Base-by-base conservation (phyloP, 2,888 invertebrate genomes). In the Ephialtes manifestator region DNA sequence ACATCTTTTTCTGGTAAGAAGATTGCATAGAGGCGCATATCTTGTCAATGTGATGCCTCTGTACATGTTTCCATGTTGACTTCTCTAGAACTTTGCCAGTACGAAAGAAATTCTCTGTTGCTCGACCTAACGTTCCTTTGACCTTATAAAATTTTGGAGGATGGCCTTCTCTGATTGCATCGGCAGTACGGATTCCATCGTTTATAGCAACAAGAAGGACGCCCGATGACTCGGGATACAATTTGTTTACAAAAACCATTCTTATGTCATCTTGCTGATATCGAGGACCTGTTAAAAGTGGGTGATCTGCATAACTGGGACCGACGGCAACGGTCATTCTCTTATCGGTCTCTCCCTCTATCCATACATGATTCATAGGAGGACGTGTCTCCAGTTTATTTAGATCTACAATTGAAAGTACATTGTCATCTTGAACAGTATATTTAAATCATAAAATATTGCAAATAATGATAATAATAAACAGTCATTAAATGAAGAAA, bases 1-100 rank as follows among this genome's bases (percentile, higher is more conserved):
- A 98, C 97, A 98, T 97, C 92, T 97, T 96, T 87, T 96, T 96
- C 93, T 98, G 98, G 94, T 98, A 98, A 5, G 97, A 96, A 0
- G 98, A 96, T 94, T 99, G 98, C 94, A 98, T 96, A 2, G 97
- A 95, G 1, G 97, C 96, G 24, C 98, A 95, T 20, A 98, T 93
- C 83, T 95, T 95, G 88, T 98, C 98, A 5, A 99, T 94, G 86
- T 96, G 95, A 51, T 95, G 95, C 76, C 96, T 95, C 7, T 95
- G 96, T 0, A 99, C 96, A 93, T 97, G 97, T 71, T 94, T 94
- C 92, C 95, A 97, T 0, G 96, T 96, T 0, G 97, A 95, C 89
- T 96, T 96, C 90, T 97, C 97, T 0, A 97, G 94, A 4, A 97
- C 95, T 93, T 95, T 96, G 0, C 98, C 97, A 90, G 96, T 96